Evolutionary conservation across 1,140 invertebrate species (phyloP).

Genomic region (Acromyrmex heyeri): DNA sequence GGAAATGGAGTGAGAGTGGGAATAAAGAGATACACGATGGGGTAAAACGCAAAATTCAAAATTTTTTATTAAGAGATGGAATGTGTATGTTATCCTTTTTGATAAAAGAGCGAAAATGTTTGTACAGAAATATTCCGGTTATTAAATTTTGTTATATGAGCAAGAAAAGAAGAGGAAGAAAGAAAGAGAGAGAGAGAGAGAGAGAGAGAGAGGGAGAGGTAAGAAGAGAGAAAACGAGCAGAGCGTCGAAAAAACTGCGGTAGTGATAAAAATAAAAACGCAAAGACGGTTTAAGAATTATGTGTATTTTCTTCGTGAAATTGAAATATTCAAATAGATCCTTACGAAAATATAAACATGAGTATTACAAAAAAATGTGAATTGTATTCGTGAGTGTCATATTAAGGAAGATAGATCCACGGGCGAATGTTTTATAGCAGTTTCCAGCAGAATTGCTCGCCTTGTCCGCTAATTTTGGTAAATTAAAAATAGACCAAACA

Average conservation of each 20-base stretch:
- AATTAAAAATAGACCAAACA: slow-evolving; percentile 30
- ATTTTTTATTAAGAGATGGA: slow-evolving; percentile 80
- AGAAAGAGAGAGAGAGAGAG: slow-evolving; percentile 38
- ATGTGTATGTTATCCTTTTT: slow-evolving; percentile 83
- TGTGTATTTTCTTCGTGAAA: slow-evolving; percentile 87
- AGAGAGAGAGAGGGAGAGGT: slow-evolving; percentile 68
- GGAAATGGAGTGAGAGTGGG: background rate
- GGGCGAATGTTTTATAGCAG: slow-evolving; percentile 86
- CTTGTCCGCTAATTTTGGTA: slow-evolving; percentile 43
- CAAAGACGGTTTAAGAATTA: slow-evolving; percentile 78
- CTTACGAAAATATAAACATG: slow-evolving; percentile 83
- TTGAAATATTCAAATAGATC: slow-evolving; percentile 83
- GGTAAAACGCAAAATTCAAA: slow-evolving; percentile 85
- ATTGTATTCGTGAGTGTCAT: slow-evolving; percentile 86
- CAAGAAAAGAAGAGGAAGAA: slow-evolving; percentile 43
- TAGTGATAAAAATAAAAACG: slow-evolving; percentile 73
- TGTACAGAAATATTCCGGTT: slow-evolving; percentile 87
- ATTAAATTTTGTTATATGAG: slow-evolving; percentile 86
- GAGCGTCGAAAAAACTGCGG: slow-evolving; percentile 61
- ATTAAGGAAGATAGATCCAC: slow-evolving; percentile 86
- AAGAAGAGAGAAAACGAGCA: slow-evolving; percentile 50
- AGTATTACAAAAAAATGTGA: slow-evolving; percentile 84
- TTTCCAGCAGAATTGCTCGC: slow-evolving; percentile 81
- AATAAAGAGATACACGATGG: slow-evolving; percentile 41
- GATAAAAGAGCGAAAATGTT: slow-evolving; percentile 83